Base-by-base conservation (phyloP, 2,113 vertebrate species). In the Cyanoramphus novaezelandiae region DNA sequence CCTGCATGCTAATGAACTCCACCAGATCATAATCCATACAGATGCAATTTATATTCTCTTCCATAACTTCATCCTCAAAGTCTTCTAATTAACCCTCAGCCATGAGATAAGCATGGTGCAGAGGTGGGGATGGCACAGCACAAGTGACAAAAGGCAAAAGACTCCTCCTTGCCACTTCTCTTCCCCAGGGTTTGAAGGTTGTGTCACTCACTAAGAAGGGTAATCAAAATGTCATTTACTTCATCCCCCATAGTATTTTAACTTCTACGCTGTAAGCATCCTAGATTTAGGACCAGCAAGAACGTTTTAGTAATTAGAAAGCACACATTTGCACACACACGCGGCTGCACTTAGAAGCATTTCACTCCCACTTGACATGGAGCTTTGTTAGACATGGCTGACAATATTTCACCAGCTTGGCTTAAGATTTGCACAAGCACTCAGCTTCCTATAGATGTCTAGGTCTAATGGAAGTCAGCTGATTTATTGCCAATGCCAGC, bases 21-120 rank as follows among this genome's bases (percentile, higher is more conserved):
- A 50, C 11, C 39, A 94, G 83, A 96, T 92, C 8, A 0, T 91
- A 97, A 96, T 96, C 91, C 90, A 82, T 50, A 57, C 23, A 71
- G 79, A 85, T 39, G 57, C 43, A 85, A 93, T 97, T 92, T 94
- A 79, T 91, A 96, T 92, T 95, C 79, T 43, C 46, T 76, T 92
- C 67, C 59, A 91, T 69, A 76, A 69, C 78, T 96, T 93, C 80
- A 90, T 59, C 71, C 86, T 95, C 57, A 43, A 89, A 83, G 71
- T 80, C 77, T 82, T 96, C 91, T 90, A 94, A 90, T 88, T 96
- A 88, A 79, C 86, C 79, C 59, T 27, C 43, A 3, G 35, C 60
- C 44, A 24, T 13, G 21, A 93, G 92, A 95, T 94, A 93, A 88
- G 83, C 65, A 91, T 29, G 18, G 7, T 28, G 47, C n/a, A 24